phyloP scores from a whole-genome alignment of 2,888 invertebrate genomes.

The Ganaspis brasiliensis region DNA sequence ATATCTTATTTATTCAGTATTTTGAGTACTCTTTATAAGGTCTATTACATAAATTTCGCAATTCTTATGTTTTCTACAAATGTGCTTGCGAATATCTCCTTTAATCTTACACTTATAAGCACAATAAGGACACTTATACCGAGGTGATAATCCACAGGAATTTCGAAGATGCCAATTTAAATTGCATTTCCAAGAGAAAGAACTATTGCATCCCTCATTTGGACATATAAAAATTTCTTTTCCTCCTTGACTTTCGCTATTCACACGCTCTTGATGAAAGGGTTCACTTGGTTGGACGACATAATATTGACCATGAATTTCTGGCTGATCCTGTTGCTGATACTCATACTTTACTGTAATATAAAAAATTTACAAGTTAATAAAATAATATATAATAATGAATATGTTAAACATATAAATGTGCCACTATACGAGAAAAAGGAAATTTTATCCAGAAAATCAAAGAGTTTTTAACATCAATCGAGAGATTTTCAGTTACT shows the following conservation, averaged over 20 bases:
- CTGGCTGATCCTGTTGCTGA: not conserved
- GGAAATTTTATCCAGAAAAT: too few species aligned
- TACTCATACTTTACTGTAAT: slow-evolving; percentile 12
- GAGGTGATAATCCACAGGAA: slow-evolving; percentile 73
- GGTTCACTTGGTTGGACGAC: not conserved
- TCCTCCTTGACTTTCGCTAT: not conserved
- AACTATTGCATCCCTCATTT: slow-evolving; percentile 64
- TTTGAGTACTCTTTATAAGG: slow-evolving; percentile 15
- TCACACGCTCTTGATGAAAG: not conserved
- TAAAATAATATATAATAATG: too few species aligned
- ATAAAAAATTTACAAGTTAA: too few species aligned
- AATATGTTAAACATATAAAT: too few species aligned
- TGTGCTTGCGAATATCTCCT: slow-evolving; percentile 65
- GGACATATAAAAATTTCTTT: slow-evolving; percentile 51
- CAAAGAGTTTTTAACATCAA: too few species aligned
- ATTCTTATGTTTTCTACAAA: slow-evolving; percentile 55
- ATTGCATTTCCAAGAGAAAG: slow-evolving; percentile 63
- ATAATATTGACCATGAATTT: not conserved
- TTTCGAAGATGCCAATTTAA: slow-evolving; percentile 68
- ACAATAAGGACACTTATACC: slow-evolving; percentile 73
- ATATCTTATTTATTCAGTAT: not conserved
- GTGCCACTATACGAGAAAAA: too few species aligned
- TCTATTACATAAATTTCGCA: slow-evolving; percentile 56
- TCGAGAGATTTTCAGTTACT: too few species aligned
- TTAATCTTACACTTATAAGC: slow-evolving; percentile 70